phyloP scores from a whole-genome alignment of 2,888 invertebrate genomes.

The Erebia palarica region DNA sequence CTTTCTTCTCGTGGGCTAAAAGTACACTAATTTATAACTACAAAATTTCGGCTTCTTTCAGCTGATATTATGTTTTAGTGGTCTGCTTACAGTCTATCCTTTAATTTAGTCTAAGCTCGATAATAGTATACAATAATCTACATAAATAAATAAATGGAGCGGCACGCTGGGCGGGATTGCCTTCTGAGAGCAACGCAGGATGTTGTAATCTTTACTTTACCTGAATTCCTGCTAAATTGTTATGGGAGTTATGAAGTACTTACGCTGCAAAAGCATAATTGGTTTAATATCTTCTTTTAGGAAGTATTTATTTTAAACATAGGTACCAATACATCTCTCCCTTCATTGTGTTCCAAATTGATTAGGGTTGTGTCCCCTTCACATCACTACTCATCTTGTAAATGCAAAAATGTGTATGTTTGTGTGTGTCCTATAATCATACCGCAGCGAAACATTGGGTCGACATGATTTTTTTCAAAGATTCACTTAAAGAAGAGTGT shows the following conservation, averaged over 20 bases:
- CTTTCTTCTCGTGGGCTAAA: not conserved
- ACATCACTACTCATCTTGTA: no score
- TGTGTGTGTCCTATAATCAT: no score
- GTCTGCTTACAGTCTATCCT: not conserved
- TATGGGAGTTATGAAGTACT: conserved; percentile 23
- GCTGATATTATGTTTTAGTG: not conserved
- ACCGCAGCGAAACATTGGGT: no score
- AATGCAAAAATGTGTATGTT: no score
- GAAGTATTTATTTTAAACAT: not conserved
- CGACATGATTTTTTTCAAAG: no score
- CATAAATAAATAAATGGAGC: conserved; percentile 75
- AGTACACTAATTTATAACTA: not conserved
- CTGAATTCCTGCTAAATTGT: conserved; percentile 36
- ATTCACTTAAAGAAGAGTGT: no score
- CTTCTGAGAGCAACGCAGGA: conserved; percentile 29
- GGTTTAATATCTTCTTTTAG: conserved; percentile 11
- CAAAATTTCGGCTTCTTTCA: not conserved
- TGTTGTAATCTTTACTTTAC: conserved; percentile 37
- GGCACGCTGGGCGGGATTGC: conserved; percentile 36
- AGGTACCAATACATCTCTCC: not conserved
- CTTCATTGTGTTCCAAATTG: no score
- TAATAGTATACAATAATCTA: conserved; percentile 60
- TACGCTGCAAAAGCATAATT: conserved; percentile 22
- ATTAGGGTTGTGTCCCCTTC: no score
- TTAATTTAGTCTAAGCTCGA: not conserved